phyloP scores from a whole-genome alignment of 2,797 vertebrate genomes.

The Acrossocheilus wenchowensis region DNA sequence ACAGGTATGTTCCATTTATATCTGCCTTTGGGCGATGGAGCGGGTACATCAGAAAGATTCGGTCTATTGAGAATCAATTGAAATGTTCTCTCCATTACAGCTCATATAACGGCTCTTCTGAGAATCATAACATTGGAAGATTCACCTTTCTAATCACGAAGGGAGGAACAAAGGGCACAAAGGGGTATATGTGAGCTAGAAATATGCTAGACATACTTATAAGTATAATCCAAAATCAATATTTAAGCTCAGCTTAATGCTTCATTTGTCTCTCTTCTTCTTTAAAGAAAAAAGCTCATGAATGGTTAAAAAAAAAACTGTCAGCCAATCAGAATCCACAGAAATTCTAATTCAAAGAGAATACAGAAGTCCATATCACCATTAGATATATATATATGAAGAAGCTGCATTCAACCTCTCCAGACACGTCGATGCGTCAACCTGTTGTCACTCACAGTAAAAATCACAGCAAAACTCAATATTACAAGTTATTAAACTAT shows the following conservation, averaged over 20 bases:
- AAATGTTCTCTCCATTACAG: constrained; percentile 20
- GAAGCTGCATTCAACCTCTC: too few relatives aligned
- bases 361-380: too few relatives aligned
- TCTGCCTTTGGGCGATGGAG: constrained; percentile 5
- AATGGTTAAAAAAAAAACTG: too few relatives aligned
- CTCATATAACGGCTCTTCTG: not conserved
- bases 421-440: too few relatives aligned
- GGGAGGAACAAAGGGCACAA: not conserved
- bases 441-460: too few relatives aligned
- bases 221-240: not conserved
- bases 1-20: constrained; percentile 41
- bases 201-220: not conserved
- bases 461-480: too few relatives aligned
- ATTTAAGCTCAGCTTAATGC: not conserved
- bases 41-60: constrained; percentile 17
- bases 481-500: too few relatives aligned
- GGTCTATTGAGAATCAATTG: constrained; percentile 23
- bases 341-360: too few relatives aligned
- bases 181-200: not conserved
- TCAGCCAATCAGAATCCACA: too few relatives aligned
- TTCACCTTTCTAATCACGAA: not conserved
- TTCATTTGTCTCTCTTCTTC: not conserved
- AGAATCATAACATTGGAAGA: constrained; percentile 7
- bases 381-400: too few relatives aligned
- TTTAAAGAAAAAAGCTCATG: too few relatives aligned